Percentiles rank a stretch among this genome's conserved stretches.
These are phyloP conservation scores for Coptotermes formosanus DNA, from an alignment of 1,140 invertebrate species.

Conservation along the genomic window DNA sequence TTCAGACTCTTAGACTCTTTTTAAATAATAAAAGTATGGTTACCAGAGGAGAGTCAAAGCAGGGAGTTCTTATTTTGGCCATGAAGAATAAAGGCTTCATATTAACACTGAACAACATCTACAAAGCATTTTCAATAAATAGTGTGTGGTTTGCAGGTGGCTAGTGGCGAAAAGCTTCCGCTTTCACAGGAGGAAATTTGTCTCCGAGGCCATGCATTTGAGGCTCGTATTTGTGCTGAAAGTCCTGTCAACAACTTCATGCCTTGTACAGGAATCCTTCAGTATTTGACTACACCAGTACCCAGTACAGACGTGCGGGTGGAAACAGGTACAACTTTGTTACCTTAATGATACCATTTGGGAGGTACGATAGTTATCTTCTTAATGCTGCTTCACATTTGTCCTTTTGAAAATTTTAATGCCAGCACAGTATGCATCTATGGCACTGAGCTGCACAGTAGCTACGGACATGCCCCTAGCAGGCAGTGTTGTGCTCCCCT, in stretches of 20 bases:
- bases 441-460: too few relatives aligned
- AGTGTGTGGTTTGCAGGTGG: slow-evolving; percentile 53
- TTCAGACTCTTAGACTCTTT: too few relatives aligned
- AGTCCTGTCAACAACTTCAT: slow-evolving; percentile 82
- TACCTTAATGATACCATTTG: too few relatives aligned
- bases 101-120: background rate
- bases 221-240: slow-evolving; percentile 96
- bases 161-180: slow-evolving; percentile 82
- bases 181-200: slow-evolving; percentile 74
- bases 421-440: too few relatives aligned
- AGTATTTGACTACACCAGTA: slow-evolving; percentile 66
- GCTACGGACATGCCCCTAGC: too few relatives aligned
- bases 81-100: background rate
- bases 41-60: background rate
- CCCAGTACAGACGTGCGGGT: slow-evolving; percentile 63
- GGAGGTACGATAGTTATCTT: too few relatives aligned
- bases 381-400: too few relatives aligned
- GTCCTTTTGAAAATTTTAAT: too few relatives aligned
- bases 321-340: slow-evolving; percentile 63
- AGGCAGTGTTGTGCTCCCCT: too few relatives aligned
- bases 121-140: background rate
- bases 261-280: slow-evolving; percentile 78
- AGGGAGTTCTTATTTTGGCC: background rate
- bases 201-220: slow-evolving; percentile 81
- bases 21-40: background rate